These are phyloP conservation scores for Spodoptera litura DNA, from an alignment of 1,140 invertebrate species.

Conservation along the genomic window DNA sequence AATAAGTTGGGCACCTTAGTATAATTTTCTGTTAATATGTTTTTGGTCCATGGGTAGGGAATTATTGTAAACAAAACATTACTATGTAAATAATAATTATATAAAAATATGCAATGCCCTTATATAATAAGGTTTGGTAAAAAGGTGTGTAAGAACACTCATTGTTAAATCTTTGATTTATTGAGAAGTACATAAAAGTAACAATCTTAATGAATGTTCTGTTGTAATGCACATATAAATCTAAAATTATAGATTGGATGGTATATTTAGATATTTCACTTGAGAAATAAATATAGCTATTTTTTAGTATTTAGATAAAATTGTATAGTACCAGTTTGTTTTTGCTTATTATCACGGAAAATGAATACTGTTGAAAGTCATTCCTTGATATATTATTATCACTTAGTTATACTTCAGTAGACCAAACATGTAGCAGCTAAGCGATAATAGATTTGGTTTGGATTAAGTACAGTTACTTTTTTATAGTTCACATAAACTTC, in stretches of 20 bases:
- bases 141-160: no score
- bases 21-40: slow-evolving; percentile 32
- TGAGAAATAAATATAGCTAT: neutral
- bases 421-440: no score
- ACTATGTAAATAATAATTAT: slow-evolving; percentile 36
- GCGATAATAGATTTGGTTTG: no score
- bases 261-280: neutral
- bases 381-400: no score
- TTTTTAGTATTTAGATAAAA: neutral
- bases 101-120: slow-evolving; percentile 3
- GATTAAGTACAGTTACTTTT: no score
- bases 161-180: slow-evolving; percentile 14
- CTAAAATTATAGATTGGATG: slow-evolving; percentile 19
- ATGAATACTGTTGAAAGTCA: no score
- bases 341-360: no score
- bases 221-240: slow-evolving; percentile 28
- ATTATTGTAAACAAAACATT: slow-evolving; percentile 20
- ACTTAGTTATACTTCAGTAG: no score
- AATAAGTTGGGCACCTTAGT: neutral
- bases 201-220: slow-evolving; percentile 16
- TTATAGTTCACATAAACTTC: no score
- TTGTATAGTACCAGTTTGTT: neutral
- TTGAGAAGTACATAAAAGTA: slow-evolving; percentile 30
- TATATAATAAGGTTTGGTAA: neutral
- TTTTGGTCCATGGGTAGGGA: neutral